Percentiles rank a stretch among this genome's conserved stretches.
These are phyloP conservation scores for Ypsolopha scabrella DNA, from an alignment of 2,888 invertebrate species.

Conservation along the genomic window DNA sequence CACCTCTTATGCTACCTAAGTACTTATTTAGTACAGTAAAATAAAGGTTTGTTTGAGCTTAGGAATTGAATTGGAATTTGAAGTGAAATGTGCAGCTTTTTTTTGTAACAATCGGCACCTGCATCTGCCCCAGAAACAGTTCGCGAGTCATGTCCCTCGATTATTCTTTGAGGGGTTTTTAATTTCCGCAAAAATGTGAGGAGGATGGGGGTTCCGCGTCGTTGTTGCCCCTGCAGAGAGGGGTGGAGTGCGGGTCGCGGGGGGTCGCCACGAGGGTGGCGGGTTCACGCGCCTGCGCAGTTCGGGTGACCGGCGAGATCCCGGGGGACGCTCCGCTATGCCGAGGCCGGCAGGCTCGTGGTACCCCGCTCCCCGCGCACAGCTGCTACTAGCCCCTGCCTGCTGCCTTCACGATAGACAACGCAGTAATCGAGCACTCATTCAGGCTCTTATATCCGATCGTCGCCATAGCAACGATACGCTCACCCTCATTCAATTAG, in stretches of 20 bases:
- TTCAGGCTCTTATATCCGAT: conserved; percentile 43
- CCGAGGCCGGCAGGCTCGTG: conserved; percentile 18
- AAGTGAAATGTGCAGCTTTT: too few relatives aligned
- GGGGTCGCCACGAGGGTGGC: conserved; percentile 17
- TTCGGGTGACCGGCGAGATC: conserved; percentile 19
- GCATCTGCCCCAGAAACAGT: too few relatives aligned
- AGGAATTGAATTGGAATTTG: too few relatives aligned
- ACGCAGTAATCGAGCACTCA: conserved; percentile 53
- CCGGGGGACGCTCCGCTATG: conserved; percentile 34
- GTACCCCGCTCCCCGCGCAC: conserved; percentile 20
- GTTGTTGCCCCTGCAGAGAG: conserved; percentile 45
- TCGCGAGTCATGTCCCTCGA: too few relatives aligned
- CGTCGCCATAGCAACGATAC: conserved; percentile 35
- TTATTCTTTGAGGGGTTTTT: conserved; percentile 14
- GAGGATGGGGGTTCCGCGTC: conserved; percentile 34
- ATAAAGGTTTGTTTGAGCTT: too few relatives aligned
- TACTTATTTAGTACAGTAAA: too few relatives aligned
- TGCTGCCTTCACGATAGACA: conserved; percentile 16
- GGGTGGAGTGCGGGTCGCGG: conserved; percentile 20
- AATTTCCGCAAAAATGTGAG: conserved; percentile 59
- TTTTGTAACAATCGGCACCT: too few relatives aligned
- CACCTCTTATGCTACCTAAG: too few relatives aligned
- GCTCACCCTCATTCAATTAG: conserved; percentile 13
- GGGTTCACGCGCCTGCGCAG: conserved; percentile 44
- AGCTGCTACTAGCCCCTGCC: conserved; percentile 4